These are phyloP conservation scores for Drosophila subsilvestris DNA, from an alignment of 2,888 invertebrate species.

Conservation along the genomic window DNA sequence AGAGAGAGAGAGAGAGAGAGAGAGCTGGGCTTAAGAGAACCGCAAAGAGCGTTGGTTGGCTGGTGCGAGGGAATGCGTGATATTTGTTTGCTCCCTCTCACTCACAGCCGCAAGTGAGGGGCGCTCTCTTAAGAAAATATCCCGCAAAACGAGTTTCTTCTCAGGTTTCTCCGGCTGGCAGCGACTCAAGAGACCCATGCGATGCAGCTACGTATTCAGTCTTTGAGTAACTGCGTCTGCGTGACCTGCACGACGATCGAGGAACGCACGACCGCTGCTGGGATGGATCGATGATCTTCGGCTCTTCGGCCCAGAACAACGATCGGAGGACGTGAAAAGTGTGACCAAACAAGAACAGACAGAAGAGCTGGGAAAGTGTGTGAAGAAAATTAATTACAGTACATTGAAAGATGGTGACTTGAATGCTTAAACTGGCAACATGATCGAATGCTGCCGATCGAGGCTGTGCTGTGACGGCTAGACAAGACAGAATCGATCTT, in stretches of 20 bases:
- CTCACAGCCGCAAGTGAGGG: constrained; percentile 1
- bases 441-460: constrained; percentile 4
- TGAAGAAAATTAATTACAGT: constrained; percentile 21
- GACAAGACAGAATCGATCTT: background rate
- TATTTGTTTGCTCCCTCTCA: constrained; percentile 19
- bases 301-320: constrained; percentile 24
- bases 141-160: constrained; percentile 32
- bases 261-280: constrained; percentile 51
- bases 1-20: background rate
- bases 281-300: constrained; percentile 14
- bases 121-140: constrained; percentile 33
- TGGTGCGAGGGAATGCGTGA: constrained; percentile 2
- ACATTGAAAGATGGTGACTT: constrained; percentile 37
- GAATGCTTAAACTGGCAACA: constrained; percentile 6
- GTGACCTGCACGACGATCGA: constrained; percentile 68
- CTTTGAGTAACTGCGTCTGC: constrained; percentile 74
- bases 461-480: background rate
- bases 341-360: constrained; percentile 17
- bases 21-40: constrained; percentile 52
- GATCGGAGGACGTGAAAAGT: constrained; percentile 41
- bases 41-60: constrained; percentile 31
- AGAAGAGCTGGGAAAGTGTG: constrained; percentile 36
- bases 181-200: constrained; percentile 53
- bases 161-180: constrained; percentile 7
- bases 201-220: constrained; percentile 58